These are phyloP conservation scores for Cinclus cinclus DNA, from an alignment of 2,113 vertebrate species.

Conservation along the genomic window DNA sequence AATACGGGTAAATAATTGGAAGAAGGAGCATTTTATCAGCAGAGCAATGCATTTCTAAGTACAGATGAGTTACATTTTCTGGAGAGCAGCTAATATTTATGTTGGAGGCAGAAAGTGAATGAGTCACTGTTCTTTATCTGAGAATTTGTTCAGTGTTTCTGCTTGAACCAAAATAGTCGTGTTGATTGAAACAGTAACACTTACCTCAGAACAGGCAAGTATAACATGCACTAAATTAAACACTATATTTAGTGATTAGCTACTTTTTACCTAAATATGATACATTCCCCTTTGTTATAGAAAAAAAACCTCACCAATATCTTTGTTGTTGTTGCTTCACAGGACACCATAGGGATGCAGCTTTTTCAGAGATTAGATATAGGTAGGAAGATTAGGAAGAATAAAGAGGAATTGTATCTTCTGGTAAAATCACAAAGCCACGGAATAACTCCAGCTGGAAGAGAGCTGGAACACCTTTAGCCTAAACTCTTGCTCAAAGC, in stretches of 20 bases:
- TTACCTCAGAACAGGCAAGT: background rate
- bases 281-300: background rate
- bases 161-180: background rate
- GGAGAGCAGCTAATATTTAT: background rate
- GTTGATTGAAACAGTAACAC: constrained; percentile 1
- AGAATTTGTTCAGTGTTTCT: background rate
- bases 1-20: background rate
- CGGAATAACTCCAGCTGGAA: background rate
- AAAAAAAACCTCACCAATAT: background rate
- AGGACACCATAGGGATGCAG: background rate
- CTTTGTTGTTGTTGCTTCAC: background rate
- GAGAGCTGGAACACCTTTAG: background rate
- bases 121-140: background rate
- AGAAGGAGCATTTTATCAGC: background rate
- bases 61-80: background rate
- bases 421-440: background rate
- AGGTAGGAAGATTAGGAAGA: background rate
- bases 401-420: background rate
- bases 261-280: background rate
- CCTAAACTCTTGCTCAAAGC: background rate
- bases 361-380: background rate
- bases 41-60: background rate
- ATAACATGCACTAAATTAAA: background rate
- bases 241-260: background rate
- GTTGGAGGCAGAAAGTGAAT: background rate